Evolutionary conservation across 1,140 invertebrate species (phyloP).

Genomic region (Conus ventricosus): DNA sequence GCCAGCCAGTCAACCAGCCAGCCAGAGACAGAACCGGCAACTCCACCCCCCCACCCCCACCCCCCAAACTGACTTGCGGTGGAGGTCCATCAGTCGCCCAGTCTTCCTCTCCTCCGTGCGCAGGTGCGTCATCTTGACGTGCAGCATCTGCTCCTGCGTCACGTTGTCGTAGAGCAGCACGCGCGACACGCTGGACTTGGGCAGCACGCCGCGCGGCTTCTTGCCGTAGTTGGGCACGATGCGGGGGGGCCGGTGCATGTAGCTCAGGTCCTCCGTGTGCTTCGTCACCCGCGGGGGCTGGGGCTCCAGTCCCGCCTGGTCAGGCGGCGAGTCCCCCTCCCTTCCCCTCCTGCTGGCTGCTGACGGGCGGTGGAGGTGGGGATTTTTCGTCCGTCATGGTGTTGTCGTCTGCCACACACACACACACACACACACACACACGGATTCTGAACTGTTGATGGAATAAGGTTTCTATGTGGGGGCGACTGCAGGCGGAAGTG

Average conservation of each 20-base stretch:
- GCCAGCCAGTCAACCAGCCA: no score
- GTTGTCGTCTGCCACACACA: no score
- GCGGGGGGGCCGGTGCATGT: conserved; percentile 67
- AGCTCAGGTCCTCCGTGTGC: conserved; percentile 47
- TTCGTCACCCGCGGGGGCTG: background rate
- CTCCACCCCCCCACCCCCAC: background rate
- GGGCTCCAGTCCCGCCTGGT: background rate
- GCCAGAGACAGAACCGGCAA: no score
- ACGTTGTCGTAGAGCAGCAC: conserved; percentile 70
- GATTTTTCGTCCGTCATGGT: no score
- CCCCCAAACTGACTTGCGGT: conserved; percentile 42
- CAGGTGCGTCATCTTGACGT: conserved; percentile 61
- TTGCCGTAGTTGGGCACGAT: conserved; percentile 69
- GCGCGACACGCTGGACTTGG: conserved; percentile 66
- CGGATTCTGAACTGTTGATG: no score
- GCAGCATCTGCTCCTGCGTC: conserved; percentile 66
- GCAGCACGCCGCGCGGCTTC: conserved; percentile 49
- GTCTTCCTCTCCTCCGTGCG: conserved; percentile 57
- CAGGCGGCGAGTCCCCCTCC: no score
- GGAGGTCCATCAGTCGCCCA: conserved; percentile 56
- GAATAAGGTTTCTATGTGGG: no score
- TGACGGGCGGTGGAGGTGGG: no score
- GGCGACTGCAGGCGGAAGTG: no score
- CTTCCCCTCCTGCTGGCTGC: no score
- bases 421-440: no score